Conservation (phyloP, 2,113 vertebrate genomes). For the Gambusia holbrooki region DNA sequence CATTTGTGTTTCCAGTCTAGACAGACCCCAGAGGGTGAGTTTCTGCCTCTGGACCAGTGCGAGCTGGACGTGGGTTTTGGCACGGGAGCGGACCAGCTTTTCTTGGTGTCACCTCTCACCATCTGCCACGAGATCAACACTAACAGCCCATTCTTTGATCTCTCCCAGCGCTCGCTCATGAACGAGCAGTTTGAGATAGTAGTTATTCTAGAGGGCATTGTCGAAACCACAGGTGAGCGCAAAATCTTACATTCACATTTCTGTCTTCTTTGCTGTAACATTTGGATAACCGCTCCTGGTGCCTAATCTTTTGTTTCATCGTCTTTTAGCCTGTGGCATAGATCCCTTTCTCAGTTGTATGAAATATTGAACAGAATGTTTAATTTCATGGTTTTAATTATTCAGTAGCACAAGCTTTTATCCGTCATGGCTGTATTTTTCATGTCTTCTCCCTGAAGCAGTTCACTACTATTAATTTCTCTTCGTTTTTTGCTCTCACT, state of each 20-base stretch:
- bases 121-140: slow-evolving; percentile 91
- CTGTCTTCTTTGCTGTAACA: neutral
- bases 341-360: slow-evolving; percentile 29
- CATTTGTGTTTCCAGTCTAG: slow-evolving; percentile 81
- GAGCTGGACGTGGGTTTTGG: slow-evolving; percentile 92
- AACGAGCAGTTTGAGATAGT: slow-evolving; percentile 92
- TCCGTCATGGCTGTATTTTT: slow-evolving; percentile 13
- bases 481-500: slow-evolving; percentile 14
- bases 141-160: slow-evolving; percentile 89
- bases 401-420: slow-evolving; percentile 38
- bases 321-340: slow-evolving; percentile 15
- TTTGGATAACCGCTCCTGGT: slow-evolving; percentile 9
- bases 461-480: slow-evolving; percentile 17
- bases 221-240: slow-evolving; percentile 88
- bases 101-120: slow-evolving; percentile 89
- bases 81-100: slow-evolving; percentile 90
- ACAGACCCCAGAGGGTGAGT: slow-evolving; percentile 91
- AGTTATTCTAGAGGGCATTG: slow-evolving; percentile 91
- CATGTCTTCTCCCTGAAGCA: slow-evolving; percentile 26
- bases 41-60: slow-evolving; percentile 89
- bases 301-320: slow-evolving; percentile 14
- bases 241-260: neutral
- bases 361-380: slow-evolving; percentile 55
- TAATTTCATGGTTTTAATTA: slow-evolving; percentile 67
- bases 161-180: slow-evolving; percentile 87